phyloP scores from a whole-genome alignment of 2,888 invertebrate species.

The Cloeon dipterum region DNA sequence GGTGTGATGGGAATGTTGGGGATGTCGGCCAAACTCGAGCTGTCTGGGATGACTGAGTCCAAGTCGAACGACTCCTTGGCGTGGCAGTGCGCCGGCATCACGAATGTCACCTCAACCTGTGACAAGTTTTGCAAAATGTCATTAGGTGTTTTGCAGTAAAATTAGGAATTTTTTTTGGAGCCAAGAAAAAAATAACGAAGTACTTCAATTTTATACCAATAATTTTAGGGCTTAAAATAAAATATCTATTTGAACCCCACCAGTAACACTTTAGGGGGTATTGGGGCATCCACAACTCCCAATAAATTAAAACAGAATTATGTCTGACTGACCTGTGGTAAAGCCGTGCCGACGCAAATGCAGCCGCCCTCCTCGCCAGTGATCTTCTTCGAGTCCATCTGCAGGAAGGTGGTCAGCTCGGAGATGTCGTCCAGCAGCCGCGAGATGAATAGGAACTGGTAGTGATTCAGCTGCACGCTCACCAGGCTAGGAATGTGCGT shows the following conservation, averaged over 20 bases:
- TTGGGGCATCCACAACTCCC: no score
- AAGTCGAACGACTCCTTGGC: constrained; percentile 73
- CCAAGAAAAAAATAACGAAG: no score
- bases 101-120: constrained; percentile 71
- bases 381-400: constrained; percentile 52
- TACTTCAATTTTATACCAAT: no score
- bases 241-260: no score
- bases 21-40: constrained; percentile 62
- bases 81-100: constrained; percentile 55
- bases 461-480: constrained; percentile 79
- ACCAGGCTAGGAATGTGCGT: constrained; percentile 64
- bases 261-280: no score
- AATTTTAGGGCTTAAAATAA: no score
- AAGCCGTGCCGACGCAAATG: constrained; percentile 48
- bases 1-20: constrained; percentile 7
- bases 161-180: no score
- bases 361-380: constrained; percentile 27
- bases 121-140: no score
- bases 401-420: constrained; percentile 54
- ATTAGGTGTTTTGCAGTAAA: no score
- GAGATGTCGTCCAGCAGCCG: constrained; percentile 59
- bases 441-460: constrained; percentile 73
- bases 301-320: no score
- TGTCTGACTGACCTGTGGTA: no score
- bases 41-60: constrained; percentile 66